Evolutionary conservation across 2,888 invertebrate species (phyloP), one percentile per base, ranked within the genome.

Genomic region (Drosophila pegasa): DNA sequence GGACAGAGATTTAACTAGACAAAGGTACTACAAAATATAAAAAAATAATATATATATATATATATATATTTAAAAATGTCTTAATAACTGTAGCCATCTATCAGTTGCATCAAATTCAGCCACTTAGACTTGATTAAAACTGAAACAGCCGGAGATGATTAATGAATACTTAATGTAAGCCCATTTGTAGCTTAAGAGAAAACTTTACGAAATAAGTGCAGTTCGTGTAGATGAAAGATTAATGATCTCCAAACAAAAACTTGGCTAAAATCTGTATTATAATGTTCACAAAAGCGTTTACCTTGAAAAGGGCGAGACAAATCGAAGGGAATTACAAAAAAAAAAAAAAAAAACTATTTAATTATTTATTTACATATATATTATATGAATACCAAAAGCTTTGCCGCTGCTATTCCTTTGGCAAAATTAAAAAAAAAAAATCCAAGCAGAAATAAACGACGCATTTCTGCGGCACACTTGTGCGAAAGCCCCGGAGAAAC

Each of bases 401-500:
- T 14, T 10, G 14, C 14, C 12, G 22, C 8, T 9, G 8, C n/a
- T 2, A 27, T 10, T 10, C 12, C 16, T 16, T 10, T 18, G 18
- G 10, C n/a, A 16, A 27, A 27, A n/a, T 9, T 9, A n/a, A 45
- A 20, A 20, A 1, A 38, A n/a, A 22, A 50, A 22, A 35, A 3
- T n/a, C 1, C 2, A 18, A 33, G 18, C 12, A 27, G 1, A 2
- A 59, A 9, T 16, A 27, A 69, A 58, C 54, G 37, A 66, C 71
- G 63, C 57, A 64, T 51, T 60, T 61, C 20, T 43, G 25, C 31
- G 25, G 41, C 29, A 10, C 9, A 58, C 31, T 40, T 27, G 31
- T 6, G 38, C 35, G 41, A 71, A 64, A 51, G 14, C 22, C 20
- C 14, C 48, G 10, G n/a, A 33, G 14, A 48, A 48, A 48, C 48